Conservation (phyloP, 1,140 invertebrate genomes). For the Leptinotarsa undecemlineata region DNA sequence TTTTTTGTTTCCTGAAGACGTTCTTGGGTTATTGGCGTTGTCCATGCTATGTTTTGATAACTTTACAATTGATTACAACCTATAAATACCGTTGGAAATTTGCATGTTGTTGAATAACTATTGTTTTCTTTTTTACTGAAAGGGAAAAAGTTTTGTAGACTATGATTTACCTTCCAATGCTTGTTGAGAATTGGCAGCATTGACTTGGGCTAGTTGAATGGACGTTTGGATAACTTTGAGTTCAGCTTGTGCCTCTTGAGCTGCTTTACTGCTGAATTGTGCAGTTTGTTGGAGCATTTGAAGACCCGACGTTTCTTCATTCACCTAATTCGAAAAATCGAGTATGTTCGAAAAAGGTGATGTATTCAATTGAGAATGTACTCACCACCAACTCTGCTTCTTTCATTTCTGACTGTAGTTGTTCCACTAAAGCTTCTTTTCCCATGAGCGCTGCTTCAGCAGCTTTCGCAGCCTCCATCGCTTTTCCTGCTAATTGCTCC, state of each 20-base stretch:
- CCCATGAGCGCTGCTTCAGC: conserved; percentile 67
- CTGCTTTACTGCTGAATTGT: conserved; percentile 62
- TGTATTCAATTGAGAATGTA: neutral
- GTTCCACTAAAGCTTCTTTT: conserved; percentile 62
- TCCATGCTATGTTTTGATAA: too few relatives aligned
- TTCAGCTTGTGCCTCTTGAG: conserved; percentile 61
- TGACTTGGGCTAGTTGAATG: conserved; percentile 60
- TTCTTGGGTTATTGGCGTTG: too few relatives aligned
- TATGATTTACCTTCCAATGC: conserved; percentile 55
- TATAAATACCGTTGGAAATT: too few relatives aligned
- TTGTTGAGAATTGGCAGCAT: conserved; percentile 64
- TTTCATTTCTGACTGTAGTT: conserved; percentile 52
- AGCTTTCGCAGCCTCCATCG: conserved; percentile 67
- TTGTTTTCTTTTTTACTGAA: too few relatives aligned
- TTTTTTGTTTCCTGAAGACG: too few relatives aligned
- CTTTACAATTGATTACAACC: too few relatives aligned
- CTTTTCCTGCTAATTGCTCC: conserved; percentile 67
- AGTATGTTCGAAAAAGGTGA: too few relatives aligned
- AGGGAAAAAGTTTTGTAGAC: too few relatives aligned
- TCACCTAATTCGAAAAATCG: conserved; percentile 49
- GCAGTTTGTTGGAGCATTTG: conserved; percentile 64
- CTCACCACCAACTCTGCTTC: conserved; percentile 64
- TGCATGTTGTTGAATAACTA: too few relatives aligned
- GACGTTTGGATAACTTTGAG: conserved; percentile 54
- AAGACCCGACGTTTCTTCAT: conserved; percentile 63